Evolutionary conservation across 2,888 invertebrate species (phyloP).

Genomic region (Scelioninae gen. 1): DNA sequence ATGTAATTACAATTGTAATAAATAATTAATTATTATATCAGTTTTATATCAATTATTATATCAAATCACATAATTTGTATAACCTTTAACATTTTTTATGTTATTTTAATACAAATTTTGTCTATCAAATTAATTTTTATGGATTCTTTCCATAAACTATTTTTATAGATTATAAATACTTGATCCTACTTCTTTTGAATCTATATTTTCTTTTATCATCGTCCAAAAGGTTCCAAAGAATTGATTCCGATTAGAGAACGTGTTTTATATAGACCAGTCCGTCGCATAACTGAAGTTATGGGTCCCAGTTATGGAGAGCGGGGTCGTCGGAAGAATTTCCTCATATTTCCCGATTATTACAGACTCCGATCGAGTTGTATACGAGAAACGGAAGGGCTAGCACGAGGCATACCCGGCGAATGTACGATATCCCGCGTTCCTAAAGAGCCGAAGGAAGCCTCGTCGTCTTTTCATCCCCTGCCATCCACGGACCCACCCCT

Average conservation of each 20-base stretch:
- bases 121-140: too few species aligned
- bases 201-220: conserved; percentile 14
- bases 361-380: conserved; percentile 64
- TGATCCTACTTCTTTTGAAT: too few species aligned
- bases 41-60: too few species aligned
- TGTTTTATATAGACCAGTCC: conserved; percentile 53
- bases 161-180: too few species aligned
- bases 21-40: too few species aligned
- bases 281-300: conserved; percentile 68
- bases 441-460: conserved; percentile 61
- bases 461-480: conserved; percentile 32
- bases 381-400: conserved; percentile 54
- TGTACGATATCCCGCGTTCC: conserved; percentile 63
- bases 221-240: conserved; percentile 38
- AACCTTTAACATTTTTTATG: too few species aligned
- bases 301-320: conserved; percentile 64
- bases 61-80: too few species aligned
- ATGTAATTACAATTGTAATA: too few species aligned
- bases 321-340: conserved; percentile 76
- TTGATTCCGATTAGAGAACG: conserved; percentile 44
- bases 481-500: conserved; percentile 57
- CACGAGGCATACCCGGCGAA: conserved; percentile 59
- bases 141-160: too few species aligned
- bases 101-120: too few species aligned
- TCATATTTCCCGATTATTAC: conserved; percentile 80